Evolutionary conservation across 2,113 vertebrate genomes (phyloP).

Genomic region (Pseudolaguvia tuberculata): DNA sequence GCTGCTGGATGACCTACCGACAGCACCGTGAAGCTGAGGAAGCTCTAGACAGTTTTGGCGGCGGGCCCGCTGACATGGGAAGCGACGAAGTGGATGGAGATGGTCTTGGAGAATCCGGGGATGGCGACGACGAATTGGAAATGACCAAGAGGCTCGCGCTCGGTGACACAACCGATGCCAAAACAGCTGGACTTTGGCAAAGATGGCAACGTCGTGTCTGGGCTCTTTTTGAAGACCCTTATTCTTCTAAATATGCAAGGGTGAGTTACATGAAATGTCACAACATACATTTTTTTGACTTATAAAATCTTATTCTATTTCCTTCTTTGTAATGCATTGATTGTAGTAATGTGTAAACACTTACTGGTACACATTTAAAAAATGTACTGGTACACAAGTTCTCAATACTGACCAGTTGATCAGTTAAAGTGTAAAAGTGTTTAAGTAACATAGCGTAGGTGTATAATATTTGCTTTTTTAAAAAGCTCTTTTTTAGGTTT

Average conservation of each 20-base stretch:
- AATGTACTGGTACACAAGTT: too few species aligned
- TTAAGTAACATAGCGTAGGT: background rate
- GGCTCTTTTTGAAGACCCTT: slow-evolving; percentile 88
- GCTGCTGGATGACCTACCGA: slow-evolving; percentile 89
- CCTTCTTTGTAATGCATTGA: too few species aligned
- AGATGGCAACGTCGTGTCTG: slow-evolving; percentile 84
- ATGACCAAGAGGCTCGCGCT: slow-evolving; percentile 84
- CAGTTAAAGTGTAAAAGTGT: background rate
- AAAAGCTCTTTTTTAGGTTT: background rate
- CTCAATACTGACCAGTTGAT: background rate
- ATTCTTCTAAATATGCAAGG: slow-evolving; percentile 87
- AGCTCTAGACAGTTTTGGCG: slow-evolving; percentile 86
- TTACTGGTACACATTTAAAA: background rate
- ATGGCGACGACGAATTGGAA: slow-evolving; percentile 83
- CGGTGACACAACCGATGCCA: slow-evolving; percentile 79
- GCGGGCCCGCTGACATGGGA: slow-evolving; percentile 76
- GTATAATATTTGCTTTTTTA: background rate
- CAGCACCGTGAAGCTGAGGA: slow-evolving; percentile 89
- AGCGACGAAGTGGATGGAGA: slow-evolving; percentile 65
- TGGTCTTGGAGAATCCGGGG: slow-evolving; percentile 76
- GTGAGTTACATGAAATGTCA: slow-evolving; percentile 64
- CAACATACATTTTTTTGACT: background rate
- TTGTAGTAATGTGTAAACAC: background rate
- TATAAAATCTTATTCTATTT: background rate
- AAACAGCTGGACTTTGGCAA: slow-evolving; percentile 75